Conservation (phyloP, 1,140 invertebrate genomes). For the Eulimnadia texana region DNA sequence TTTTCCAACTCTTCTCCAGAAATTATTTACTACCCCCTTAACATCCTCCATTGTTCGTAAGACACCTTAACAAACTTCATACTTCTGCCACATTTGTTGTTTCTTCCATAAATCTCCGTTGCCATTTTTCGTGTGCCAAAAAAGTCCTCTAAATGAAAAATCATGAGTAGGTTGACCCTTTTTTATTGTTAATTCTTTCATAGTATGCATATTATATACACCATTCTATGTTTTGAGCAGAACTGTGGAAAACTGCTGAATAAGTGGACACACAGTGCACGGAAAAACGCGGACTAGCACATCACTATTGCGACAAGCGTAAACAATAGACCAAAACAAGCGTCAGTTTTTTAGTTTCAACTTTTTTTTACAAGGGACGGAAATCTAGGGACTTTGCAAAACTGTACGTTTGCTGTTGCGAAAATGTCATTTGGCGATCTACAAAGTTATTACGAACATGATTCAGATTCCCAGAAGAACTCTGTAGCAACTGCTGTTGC, state of each 20-base stretch:
- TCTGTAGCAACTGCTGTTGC: neutral
- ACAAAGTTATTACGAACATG: no score
- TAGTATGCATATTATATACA: neutral
- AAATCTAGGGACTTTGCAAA: neutral
- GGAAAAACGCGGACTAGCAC: neutral
- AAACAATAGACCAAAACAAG: neutral
- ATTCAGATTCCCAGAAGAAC: no score
- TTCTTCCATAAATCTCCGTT: neutral
- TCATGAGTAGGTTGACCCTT: no score
- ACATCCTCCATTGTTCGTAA: neutral
- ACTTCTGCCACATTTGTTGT: neutral
- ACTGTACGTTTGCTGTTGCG: neutral
- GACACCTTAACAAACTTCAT: neutral
- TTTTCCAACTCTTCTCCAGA: neutral
- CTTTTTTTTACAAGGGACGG: neutral
- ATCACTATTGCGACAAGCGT: neutral
- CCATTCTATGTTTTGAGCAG: neutral
- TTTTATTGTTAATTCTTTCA: neutral
- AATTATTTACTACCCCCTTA: neutral
- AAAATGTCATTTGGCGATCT: no score
- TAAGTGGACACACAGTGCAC: no score
- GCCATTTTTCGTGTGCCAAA: neutral
- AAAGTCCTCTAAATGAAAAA: no score
- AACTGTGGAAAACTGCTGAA: neutral
- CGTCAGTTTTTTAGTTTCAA: no score